phyloP scores from a whole-genome alignment of 2,113 vertebrate species.

The Menidia beryllina region DNA sequence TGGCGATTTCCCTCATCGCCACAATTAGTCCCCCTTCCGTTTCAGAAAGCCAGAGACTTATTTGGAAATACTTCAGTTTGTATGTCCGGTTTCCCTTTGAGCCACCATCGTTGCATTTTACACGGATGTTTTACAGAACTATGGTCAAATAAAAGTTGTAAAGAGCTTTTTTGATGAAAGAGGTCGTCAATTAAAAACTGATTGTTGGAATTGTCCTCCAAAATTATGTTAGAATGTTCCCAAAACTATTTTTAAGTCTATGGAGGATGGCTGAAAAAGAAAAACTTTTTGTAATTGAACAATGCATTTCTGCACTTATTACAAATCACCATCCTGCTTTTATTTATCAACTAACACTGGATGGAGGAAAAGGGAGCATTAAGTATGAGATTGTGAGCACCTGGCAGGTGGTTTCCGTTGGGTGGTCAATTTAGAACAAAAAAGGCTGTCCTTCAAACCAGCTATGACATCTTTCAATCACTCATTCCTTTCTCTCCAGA shows the following conservation, averaged over 20 bases:
- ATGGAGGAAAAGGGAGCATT: too few relatives aligned
- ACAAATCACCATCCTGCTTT: too few relatives aligned
- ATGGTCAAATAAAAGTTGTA: conserved; percentile 19
- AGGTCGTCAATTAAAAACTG: conserved; percentile 21
- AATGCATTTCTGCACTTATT: conserved; percentile 11
- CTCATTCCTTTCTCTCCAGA: conserved; percentile 39
- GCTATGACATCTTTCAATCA: conserved; percentile 44
- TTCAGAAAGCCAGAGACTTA: conserved; percentile 17
- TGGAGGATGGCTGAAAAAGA: conserved; percentile 10
- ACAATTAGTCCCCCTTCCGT: conserved; percentile 29
- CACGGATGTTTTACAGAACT: conserved; percentile 22
- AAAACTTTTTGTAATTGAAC: conserved; percentile 10
- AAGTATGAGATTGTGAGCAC: conserved; percentile 27
- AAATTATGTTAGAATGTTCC: too few relatives aligned
- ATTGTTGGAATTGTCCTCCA: neutral
- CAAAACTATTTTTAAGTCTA: neutral
- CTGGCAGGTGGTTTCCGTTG: conserved; percentile 24
- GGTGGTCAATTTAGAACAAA: conserved; percentile 38
- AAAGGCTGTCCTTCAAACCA: conserved; percentile 30
- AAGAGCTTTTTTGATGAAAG: conserved; percentile 32
- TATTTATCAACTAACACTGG: too few relatives aligned
- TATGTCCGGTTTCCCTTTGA: conserved; percentile 14
- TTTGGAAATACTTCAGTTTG: conserved; percentile 3
- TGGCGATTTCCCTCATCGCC: conserved; percentile 44
- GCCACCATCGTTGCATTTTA: conserved; percentile 10